Percentiles rank a stretch among this genome's conserved stretches.
Conservation (phyloP, 2,113 vertebrate genomes). For the Grus americana region DNA sequence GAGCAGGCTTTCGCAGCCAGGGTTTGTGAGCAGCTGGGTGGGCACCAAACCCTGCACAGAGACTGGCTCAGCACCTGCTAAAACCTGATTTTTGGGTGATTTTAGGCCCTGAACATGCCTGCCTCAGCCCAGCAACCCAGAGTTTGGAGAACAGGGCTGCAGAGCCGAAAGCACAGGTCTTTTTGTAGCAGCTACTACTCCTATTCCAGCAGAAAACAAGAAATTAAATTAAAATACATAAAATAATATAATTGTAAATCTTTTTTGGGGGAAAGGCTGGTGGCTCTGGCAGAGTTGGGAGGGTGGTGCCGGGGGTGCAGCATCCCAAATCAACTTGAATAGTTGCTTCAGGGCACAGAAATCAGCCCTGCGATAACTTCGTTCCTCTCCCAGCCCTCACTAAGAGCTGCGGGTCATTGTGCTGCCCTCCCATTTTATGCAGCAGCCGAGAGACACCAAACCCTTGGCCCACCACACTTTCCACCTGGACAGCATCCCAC, state of each 20-base stretch:
- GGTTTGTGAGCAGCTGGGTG: not conserved
- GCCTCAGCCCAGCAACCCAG: not conserved
- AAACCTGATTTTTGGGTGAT: not conserved
- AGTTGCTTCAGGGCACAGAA: not conserved
- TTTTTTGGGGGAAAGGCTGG: not conserved
- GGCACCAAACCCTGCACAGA: not conserved
- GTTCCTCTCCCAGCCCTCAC: not conserved
- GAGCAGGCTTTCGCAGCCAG: not conserved
- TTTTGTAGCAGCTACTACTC: not conserved
- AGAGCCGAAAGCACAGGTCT: not conserved
- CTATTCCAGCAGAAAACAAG: not conserved
- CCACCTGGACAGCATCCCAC: not conserved
- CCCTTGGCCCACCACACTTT: rapidly evolving
- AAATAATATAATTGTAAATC: too few species aligned
- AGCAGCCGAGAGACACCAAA: not conserved
- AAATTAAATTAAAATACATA: not conserved
- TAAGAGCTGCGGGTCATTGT: not conserved
- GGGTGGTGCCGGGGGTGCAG: not conserved
- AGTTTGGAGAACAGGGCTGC: not conserved
- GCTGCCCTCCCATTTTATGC: not conserved
- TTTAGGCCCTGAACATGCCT: not conserved
- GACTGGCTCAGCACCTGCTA: not conserved
- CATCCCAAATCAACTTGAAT: not conserved
- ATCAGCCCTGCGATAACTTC: not conserved
- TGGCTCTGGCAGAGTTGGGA: not conserved